Evolutionary conservation across 2,113 vertebrate genomes (phyloP).

Genomic region (Tamias sibiricus): DNA sequence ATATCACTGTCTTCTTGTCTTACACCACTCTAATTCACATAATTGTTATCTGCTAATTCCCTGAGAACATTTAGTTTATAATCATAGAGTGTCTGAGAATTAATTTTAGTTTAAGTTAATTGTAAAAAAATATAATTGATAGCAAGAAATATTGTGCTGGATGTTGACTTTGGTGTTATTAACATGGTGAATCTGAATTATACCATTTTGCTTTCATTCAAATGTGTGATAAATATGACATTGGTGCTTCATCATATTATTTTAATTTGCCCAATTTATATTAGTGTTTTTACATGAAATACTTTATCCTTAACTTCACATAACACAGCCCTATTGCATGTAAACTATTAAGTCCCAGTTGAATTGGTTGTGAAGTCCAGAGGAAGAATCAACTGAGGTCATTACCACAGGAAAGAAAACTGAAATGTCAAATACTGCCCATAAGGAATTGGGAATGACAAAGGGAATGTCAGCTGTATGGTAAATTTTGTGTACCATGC

Average conservation of each 20-base stretch:
- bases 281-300: background rate
- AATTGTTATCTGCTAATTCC: background rate
- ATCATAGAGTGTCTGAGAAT: background rate
- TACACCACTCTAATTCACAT: background rate
- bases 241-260: background rate
- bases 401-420: background rate
- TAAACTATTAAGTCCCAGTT: background rate
- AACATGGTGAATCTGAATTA: background rate
- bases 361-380: background rate
- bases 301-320: background rate
- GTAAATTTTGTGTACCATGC: background rate
- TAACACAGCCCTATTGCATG: background rate
- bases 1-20: background rate
- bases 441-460: background rate
- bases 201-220: background rate
- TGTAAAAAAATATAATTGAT: background rate
- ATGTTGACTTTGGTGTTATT: background rate
- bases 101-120: conserved; percentile 9
- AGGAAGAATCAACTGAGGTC: background rate
- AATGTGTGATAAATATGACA: background rate
- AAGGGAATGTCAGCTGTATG: background rate
- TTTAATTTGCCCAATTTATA: background rate
- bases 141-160: background rate
- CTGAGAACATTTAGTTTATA: background rate
- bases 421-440: background rate